A percentile compares a stretch with the other conserved stretches of the same genome.
These are phyloP conservation scores for Heliconius nattereri DNA, from an alignment of 1,140 invertebrate genomes.

Conservation along the genomic window DNA sequence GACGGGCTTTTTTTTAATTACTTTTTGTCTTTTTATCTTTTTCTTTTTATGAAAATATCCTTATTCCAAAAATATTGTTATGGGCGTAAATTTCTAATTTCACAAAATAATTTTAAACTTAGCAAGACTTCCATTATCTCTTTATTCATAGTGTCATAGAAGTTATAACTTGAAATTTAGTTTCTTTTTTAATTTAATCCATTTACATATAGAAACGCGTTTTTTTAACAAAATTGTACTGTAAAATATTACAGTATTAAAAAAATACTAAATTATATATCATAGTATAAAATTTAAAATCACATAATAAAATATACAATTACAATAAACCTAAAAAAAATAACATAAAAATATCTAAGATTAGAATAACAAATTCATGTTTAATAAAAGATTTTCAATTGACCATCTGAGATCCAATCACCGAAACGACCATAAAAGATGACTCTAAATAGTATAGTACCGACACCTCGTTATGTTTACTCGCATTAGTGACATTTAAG, in stretches of 20 bases:
- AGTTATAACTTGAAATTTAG: too few relatives aligned
- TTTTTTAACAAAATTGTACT: not conserved
- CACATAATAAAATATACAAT: slow-evolving; percentile 7
- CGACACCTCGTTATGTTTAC: slow-evolving; percentile 20
- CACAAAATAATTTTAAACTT: too few relatives aligned
- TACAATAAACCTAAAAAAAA: not conserved
- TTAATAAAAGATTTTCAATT: slow-evolving; percentile 14
- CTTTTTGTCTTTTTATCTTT: too few relatives aligned
- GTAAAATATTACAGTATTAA: not conserved
- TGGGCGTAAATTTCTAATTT: too few relatives aligned
- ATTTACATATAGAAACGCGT: not conserved
- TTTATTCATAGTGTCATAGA: too few relatives aligned
- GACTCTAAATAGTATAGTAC: slow-evolving; percentile 13
- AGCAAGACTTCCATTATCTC: too few relatives aligned
- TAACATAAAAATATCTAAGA: not conserved
- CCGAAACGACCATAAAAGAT: slow-evolving; percentile 11
- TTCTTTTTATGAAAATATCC: too few relatives aligned
- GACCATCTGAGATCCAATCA: slow-evolving; percentile 15
- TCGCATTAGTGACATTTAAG: slow-evolving; percentile 20
- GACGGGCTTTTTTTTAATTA: too few relatives aligned
- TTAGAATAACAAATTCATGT: slow-evolving; percentile 8
- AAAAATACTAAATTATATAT: not conserved
- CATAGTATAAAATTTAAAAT: not conserved
- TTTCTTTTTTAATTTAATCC: too few relatives aligned
- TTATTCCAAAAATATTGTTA: too few relatives aligned